Conservation (phyloP, 2,113 vertebrate species). For the Notarius lentiginosus region DNA sequence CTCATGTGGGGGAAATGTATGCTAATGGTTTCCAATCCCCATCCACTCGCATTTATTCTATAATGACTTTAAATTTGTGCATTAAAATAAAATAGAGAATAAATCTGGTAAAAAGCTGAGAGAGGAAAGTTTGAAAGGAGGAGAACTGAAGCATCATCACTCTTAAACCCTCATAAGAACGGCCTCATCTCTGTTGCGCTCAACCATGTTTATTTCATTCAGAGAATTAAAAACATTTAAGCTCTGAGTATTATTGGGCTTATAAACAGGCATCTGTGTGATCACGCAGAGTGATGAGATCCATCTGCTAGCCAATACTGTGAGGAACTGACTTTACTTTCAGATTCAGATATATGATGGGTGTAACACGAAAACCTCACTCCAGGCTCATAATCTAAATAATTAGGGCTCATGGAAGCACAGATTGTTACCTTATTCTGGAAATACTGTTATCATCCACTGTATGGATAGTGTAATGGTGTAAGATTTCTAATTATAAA, state of each 20-base stretch:
- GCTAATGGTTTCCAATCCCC: constrained; percentile 56
- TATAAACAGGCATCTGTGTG: constrained; percentile 5
- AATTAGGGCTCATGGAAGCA: background rate
- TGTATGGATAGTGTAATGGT: background rate
- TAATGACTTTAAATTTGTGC: constrained; percentile 58
- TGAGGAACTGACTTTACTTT: constrained; percentile 3
- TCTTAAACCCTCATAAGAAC: constrained; percentile 32
- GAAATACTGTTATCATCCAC: background rate
- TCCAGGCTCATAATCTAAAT: background rate
- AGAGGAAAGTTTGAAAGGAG: constrained; percentile 20
- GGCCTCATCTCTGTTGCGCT: constrained; percentile 22
- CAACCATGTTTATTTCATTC: constrained; percentile 28
- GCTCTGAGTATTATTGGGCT: constrained; percentile 18
- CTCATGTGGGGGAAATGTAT: constrained; percentile 51
- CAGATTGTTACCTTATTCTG: background rate
- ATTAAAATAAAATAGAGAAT: constrained; percentile 50
- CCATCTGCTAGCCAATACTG: constrained; percentile 17
- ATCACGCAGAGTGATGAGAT: constrained; percentile 5
- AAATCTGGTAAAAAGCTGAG: constrained; percentile 49
- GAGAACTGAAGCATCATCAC: constrained; percentile 26
- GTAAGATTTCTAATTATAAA: background rate
- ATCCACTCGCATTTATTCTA: constrained; percentile 50
- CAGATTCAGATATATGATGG: background rate
- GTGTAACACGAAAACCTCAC: background rate
- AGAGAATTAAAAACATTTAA: constrained; percentile 39